Evolutionary conservation across 1,140 invertebrate genomes (phyloP).

Genomic region (Heliconius hewitsoni): DNA sequence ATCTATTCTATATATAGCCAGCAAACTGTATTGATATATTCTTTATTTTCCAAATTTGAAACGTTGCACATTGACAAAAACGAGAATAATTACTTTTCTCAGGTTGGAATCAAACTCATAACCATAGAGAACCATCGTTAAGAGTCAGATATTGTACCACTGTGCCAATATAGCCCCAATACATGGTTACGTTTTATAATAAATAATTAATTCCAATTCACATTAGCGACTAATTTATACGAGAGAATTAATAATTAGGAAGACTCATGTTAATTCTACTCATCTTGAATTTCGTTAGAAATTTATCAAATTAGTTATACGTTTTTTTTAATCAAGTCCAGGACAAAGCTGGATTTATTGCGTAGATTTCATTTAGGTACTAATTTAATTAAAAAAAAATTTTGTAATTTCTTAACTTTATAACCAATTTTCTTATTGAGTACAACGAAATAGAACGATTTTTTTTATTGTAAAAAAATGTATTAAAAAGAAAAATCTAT

Average conservation of each 20-base stretch:
- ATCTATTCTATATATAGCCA: too few species aligned
- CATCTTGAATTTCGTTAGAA: not conserved
- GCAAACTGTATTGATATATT: too few species aligned
- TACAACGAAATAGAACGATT: not conserved
- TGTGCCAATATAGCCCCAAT: too few species aligned
- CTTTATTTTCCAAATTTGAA: too few species aligned
- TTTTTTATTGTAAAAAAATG: not conserved
- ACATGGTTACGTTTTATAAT: not conserved
- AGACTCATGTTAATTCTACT: not conserved
- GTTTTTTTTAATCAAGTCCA: conserved; percentile 16
- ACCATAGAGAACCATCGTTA: too few species aligned
- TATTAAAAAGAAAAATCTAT: too few species aligned
- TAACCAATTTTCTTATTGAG: not conserved
- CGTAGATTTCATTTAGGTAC: conserved; percentile 22
- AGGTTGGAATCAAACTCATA: too few species aligned
- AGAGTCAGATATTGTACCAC: too few species aligned
- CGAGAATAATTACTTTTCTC: too few species aligned
- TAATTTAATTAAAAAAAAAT: conserved; percentile 17
- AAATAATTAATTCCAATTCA: not conserved
- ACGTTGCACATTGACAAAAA: too few species aligned
- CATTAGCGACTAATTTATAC: not conserved
- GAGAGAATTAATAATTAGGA: too few species aligned
- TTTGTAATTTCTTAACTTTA: conserved; percentile 11
- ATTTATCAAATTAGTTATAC: conserved; percentile 1
- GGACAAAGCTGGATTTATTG: conserved; percentile 14